Evolutionary conservation across 2,888 invertebrate genomes (phyloP).

Genomic region (Nineta flava): DNA sequence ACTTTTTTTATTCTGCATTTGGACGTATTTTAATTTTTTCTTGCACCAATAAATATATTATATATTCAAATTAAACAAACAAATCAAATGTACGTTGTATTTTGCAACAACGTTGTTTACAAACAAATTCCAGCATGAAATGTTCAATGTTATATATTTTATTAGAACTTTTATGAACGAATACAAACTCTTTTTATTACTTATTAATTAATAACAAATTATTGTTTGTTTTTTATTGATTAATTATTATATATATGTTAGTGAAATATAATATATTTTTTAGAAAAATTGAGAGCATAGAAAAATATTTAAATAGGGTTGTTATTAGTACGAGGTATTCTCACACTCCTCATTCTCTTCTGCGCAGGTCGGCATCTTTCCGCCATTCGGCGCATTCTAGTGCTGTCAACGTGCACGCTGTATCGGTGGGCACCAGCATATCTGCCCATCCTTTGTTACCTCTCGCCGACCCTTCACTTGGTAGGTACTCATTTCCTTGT

Average conservation of each 20-base stretch:
- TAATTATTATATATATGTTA: not conserved
- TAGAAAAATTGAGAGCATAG: not conserved
- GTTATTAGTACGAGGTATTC: slow-evolving; percentile 3
- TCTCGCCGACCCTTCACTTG: slow-evolving; percentile 46
- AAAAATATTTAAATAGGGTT: not conserved
- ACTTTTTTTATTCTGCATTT: not conserved
- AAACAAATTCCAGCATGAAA: not conserved
- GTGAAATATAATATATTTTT: not conserved
- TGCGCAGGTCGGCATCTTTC: slow-evolving; percentile 86
- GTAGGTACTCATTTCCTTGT: slow-evolving; percentile 24
- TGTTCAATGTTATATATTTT: not conserved
- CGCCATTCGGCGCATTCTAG: slow-evolving; percentile 64
- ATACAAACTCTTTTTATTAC: too few species aligned
- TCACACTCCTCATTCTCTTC: slow-evolving; percentile 30
- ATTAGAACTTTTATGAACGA: too few species aligned
- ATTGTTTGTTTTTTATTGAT: too few species aligned
- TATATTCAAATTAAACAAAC: too few species aligned
- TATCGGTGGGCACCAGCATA: slow-evolving; percentile 68
- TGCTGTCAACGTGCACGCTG: slow-evolving; percentile 48
- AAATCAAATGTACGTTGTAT: too few species aligned
- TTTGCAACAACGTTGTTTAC: too few species aligned
- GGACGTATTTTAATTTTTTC: not conserved
- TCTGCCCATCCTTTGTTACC: slow-evolving; percentile 90
- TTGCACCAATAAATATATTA: not conserved
- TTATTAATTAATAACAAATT: too few species aligned